Evolutionary conservation across 2,888 invertebrate genomes (phyloP).

Genomic region (Dromius quadrimaculatus): DNA sequence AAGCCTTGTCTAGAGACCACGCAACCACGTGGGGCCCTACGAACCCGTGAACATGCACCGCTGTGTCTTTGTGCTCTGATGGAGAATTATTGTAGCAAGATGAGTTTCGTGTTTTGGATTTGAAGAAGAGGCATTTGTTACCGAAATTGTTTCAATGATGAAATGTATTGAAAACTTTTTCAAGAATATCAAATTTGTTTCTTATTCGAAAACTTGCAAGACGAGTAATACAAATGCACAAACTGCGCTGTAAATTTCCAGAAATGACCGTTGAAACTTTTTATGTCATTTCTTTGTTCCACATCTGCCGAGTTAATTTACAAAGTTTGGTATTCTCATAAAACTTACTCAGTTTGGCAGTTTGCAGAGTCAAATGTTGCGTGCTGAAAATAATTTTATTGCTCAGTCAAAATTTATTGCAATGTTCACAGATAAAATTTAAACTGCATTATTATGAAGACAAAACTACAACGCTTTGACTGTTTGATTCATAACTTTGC

Average conservation of each 20-base stretch:
- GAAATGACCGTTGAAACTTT: slow-evolving; percentile 19
- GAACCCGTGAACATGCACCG: slow-evolving; percentile 30
- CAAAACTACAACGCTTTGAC: too few species aligned
- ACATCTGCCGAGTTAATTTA: slow-evolving; percentile 28
- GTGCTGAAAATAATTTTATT: slow-evolving; percentile 8
- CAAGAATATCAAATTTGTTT: too few species aligned
- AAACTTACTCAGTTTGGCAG: slow-evolving; percentile 25
- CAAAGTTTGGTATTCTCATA: slow-evolving; percentile 16
- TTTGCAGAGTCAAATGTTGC: slow-evolving; percentile 18
- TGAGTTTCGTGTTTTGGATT: slow-evolving; percentile 35
- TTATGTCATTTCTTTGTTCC: slow-evolving; percentile 27
- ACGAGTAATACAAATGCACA: too few species aligned
- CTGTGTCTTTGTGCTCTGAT: slow-evolving; percentile 29
- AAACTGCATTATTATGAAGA: too few species aligned
- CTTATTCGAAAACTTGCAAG: too few species aligned
- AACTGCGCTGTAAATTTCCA: slow-evolving; percentile 3
- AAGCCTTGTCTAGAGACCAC: slow-evolving; percentile 28
- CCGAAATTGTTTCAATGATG: too few species aligned
- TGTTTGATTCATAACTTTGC: too few species aligned
- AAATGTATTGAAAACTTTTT: too few species aligned
- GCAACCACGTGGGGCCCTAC: slow-evolving; percentile 34
- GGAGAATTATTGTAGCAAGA: slow-evolving; percentile 27
- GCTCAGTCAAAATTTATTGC: too few species aligned
- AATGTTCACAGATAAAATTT: too few species aligned
- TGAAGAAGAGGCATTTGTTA: too few species aligned